These are phyloP conservation scores for Pseudochaenichthys georgianus DNA, from an alignment of 2,797 vertebrate genomes.

Conservation along the genomic window DNA sequence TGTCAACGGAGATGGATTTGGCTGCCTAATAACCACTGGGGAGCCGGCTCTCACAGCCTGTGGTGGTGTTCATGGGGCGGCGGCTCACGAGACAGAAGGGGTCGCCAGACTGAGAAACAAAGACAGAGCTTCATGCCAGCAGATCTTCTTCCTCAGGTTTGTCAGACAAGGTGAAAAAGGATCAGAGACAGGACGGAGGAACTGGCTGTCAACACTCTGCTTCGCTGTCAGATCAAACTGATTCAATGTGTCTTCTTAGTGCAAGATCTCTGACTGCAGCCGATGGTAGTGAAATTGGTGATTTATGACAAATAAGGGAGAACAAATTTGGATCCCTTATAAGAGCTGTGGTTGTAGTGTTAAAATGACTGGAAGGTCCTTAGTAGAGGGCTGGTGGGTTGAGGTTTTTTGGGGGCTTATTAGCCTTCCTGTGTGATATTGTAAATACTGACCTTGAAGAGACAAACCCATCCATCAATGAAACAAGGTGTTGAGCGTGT, in stretches of 20 bases:
- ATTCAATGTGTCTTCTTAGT: conserved; percentile 32
- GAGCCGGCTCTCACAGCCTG: conserved; percentile 1
- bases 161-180: conserved; percentile 25
- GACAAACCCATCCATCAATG: conserved; percentile 8
- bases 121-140: conserved; percentile 13
- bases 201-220: conserved; percentile 10
- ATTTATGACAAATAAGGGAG: neutral
- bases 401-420: neutral
- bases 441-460: neutral
- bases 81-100: conserved; percentile 6
- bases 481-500: neutral
- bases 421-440: neutral
- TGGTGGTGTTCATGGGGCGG: too few species aligned
- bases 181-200: conserved; percentile 22
- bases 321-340: neutral
- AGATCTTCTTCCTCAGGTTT: conserved; percentile 6
- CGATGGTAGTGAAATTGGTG: neutral
- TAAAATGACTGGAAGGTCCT: neutral
- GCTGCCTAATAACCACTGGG: neutral
- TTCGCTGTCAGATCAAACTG: conserved; percentile 7
- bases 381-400: too few species aligned
- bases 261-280: neutral
- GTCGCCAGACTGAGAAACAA: conserved; percentile 6
- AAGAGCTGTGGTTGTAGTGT: neutral
- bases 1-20: conserved; percentile 18